Percentiles rank a stretch among this genome's conserved stretches.
Evolutionary conservation across 2,888 invertebrate species (phyloP).

Genomic region (Pteria penguin): DNA sequence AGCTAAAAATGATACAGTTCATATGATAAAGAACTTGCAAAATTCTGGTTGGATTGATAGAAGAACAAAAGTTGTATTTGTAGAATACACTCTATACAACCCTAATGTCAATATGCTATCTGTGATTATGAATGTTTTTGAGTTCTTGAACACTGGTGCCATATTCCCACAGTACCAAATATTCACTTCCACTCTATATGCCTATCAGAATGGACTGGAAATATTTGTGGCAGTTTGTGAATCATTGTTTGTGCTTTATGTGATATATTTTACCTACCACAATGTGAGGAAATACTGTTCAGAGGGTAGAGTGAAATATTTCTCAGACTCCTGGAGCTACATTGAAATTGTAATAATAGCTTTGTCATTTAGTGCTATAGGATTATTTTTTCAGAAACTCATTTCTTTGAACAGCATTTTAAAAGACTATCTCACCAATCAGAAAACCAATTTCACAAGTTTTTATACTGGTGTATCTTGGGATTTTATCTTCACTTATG

Average conservation of each 20-base stretch:
- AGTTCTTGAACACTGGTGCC: constrained; percentile 56
- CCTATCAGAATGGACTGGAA: constrained; percentile 54
- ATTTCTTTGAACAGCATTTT: constrained; percentile 48
- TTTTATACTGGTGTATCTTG: constrained; percentile 61
- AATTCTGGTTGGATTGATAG: constrained; percentile 61
- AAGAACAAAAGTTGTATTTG: constrained; percentile 57
- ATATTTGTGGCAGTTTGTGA: constrained; percentile 56
- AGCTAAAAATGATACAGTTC: not conserved
- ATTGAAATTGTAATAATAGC: constrained; percentile 57
- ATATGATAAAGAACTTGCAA: constrained; percentile 38
- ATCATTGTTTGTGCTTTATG: constrained; percentile 53
- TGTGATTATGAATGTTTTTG: constrained; percentile 60
- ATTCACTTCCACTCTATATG: constrained; percentile 57
- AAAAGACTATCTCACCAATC: constrained; percentile 42
- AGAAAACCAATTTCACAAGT: constrained; percentile 51
- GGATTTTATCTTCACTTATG: constrained; percentile 57
- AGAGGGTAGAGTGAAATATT: constrained; percentile 50
- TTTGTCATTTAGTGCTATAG: constrained; percentile 55
- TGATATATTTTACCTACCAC: constrained; percentile 50
- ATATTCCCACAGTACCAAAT: constrained; percentile 58
- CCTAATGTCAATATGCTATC: constrained; percentile 64
- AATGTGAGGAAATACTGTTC: constrained; percentile 54
- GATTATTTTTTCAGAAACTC: constrained; percentile 58
- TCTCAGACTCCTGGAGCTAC: constrained; percentile 59
- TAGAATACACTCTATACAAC: constrained; percentile 65